Percentiles rank a stretch among this genome's conserved stretches.
These are phyloP conservation scores for Enteromius unitaeniatus DNA, from an alignment of 2,797 vertebrate genomes.

Conservation along the genomic window DNA sequence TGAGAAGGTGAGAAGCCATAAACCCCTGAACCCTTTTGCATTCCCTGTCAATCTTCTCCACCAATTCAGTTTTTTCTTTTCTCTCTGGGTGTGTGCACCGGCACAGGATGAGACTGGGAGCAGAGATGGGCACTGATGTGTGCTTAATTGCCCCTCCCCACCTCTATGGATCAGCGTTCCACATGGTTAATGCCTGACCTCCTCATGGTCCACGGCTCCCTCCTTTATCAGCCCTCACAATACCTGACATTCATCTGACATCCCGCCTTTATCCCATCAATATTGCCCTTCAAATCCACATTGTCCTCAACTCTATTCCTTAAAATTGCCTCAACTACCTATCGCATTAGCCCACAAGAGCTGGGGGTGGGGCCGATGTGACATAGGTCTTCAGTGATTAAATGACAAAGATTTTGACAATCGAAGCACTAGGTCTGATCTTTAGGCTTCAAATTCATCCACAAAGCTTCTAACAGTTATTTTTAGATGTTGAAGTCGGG, in stretches of 20 bases:
- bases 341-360: slow-evolving; percentile 50
- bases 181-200: slow-evolving; percentile 69
- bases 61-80: slow-evolving; percentile 40
- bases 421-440: background rate
- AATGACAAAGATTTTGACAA: background rate
- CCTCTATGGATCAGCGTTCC: slow-evolving; percentile 64
- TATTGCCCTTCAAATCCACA: slow-evolving; percentile 54
- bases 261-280: slow-evolving; percentile 63
- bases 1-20: background rate
- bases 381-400: slow-evolving; percentile 49
- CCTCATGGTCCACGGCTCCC: slow-evolving; percentile 58
- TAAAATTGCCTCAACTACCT: slow-evolving; percentile 56
- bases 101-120: slow-evolving; percentile 51
- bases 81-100: slow-evolving; percentile 46
- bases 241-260: slow-evolving; percentile 69
- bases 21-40: slow-evolving; percentile 48
- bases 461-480: background rate
- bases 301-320: slow-evolving; percentile 56
- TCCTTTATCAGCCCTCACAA: slow-evolving; percentile 64
- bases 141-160: slow-evolving; percentile 55
- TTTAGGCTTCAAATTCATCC: background rate
- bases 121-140: slow-evolving; percentile 52
- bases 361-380: slow-evolving; percentile 45
- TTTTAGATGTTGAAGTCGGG: background rate
- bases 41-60: slow-evolving; percentile 22